phyloP scores from a whole-genome alignment of 2,888 invertebrate genomes.

The Terebella lapidaria region DNA sequence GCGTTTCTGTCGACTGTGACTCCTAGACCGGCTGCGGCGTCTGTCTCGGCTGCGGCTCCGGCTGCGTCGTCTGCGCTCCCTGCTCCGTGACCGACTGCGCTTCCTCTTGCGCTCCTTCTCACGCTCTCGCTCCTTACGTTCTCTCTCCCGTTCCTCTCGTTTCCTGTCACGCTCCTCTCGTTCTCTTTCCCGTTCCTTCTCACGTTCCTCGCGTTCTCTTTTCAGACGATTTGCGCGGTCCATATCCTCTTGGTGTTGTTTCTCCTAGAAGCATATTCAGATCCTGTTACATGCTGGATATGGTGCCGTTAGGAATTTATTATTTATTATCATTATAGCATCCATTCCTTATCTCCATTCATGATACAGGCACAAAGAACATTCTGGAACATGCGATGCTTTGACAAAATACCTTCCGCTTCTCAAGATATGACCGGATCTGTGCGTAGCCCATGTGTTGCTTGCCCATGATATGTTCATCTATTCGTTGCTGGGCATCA shows the following conservation, averaged over 20 bases:
- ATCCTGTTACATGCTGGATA: not conserved
- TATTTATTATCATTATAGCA: too few relatives aligned
- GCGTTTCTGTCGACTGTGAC: not conserved
- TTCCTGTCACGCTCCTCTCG: conserved; percentile 10
- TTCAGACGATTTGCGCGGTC: conserved; percentile 14
- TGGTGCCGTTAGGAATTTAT: not conserved
- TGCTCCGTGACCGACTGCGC: not conserved
- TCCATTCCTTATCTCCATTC: too few relatives aligned
- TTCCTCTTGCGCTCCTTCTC: not conserved
- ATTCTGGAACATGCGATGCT: too few relatives aligned
- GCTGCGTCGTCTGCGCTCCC: not conserved
- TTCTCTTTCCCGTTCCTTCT: conserved; percentile 16
- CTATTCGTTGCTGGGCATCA: conserved; percentile 94
- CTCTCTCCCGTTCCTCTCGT: conserved; percentile 1
- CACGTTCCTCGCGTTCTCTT: conserved; percentile 22
- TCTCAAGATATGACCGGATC: conserved; percentile 40
- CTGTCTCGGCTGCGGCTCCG: not conserved
- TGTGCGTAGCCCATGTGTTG: conserved; percentile 87
- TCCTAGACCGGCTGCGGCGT: not conserved
- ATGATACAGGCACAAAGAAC: not conserved
- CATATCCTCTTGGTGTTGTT: conserved; percentile 11
- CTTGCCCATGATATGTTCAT: conserved; percentile 97
- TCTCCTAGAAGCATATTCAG: conserved; percentile 9
- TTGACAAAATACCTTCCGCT: conserved; percentile 32
- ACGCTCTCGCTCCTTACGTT: not conserved